Base-by-base conservation (phyloP, 2,888 invertebrate genomes). In the Macrosiphum euphorbiae region DNA sequence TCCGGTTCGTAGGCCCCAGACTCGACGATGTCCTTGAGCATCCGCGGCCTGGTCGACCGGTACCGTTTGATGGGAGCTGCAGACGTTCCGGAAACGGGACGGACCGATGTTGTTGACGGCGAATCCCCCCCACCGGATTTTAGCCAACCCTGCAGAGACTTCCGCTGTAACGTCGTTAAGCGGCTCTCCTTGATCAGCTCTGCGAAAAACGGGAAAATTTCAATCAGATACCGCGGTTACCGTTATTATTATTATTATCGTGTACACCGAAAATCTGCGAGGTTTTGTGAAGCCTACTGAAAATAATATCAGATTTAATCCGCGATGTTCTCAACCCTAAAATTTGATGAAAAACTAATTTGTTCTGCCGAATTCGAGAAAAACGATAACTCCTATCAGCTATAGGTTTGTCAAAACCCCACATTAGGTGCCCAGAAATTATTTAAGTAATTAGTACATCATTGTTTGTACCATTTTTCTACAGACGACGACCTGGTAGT, bases 1-100 rank as follows among this genome's bases (percentile, higher is more conserved):
- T 94, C 94, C 16, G 78, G 86, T 67, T 94, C 87, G 58, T 94
- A 94, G 0, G 94, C 94, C 3, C 94, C 94, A 1, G 93, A 93
- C 41, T 94, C 90, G 13, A 92, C 41, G 8, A 94, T 94, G 58
- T 94, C 35, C 13, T 94, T 55, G 3, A 93, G 84, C 24, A 87
- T 94, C 8, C 94, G 85, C 1, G 86, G 94, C 35, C 7, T 87
- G 0, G 41, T 28, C 50, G 90, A 67, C 0, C 67, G 86, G 44
- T 87, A 85, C 13, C 86, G 85, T n/a, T 94, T 90, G 67, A 87
- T 13, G n/a, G 26, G 8, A 1, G 35, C n/a, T 0, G 26, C 58
- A 8, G 61, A 20, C 20, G 13, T 13, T 13, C 16, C 52, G 28
- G 67, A 50, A 5, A 13, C 44, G 7, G 50, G 86, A 10, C 47